Evolutionary conservation across 2,113 vertebrate genomes (phyloP).

Genomic region (Sterna hirundo): DNA sequence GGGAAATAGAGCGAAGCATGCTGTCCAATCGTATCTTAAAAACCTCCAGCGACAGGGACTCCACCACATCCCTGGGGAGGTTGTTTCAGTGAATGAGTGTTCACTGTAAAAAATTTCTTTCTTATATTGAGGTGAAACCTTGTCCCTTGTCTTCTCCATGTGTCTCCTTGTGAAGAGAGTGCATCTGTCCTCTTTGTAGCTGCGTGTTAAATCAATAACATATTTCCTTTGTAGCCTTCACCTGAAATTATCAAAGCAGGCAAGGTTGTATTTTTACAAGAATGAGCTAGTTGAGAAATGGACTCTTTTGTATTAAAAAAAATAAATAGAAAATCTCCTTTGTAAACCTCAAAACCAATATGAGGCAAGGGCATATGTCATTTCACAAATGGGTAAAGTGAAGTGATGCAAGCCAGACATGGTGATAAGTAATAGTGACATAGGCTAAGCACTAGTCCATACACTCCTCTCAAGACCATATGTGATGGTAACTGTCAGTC

Average conservation of each 20-base stretch:
- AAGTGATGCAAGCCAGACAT: neutral
- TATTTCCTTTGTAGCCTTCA: neutral
- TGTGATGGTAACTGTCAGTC: neutral
- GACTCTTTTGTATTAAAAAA: neutral
- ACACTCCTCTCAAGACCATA: neutral
- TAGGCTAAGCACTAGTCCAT: neutral
- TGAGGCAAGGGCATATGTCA: neutral
- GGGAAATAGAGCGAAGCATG: too few species aligned
- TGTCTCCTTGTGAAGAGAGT: too few species aligned
- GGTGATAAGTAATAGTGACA: neutral
- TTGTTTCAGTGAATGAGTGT: too few species aligned
- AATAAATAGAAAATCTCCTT: neutral
- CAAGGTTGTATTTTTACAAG: neutral
- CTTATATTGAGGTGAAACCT: too few species aligned
- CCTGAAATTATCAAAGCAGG: neutral
- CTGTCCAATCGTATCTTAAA: too few species aligned
- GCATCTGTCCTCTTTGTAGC: too few species aligned
- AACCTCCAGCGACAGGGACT: too few species aligned
- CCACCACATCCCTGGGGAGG: too few species aligned
- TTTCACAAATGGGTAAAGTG: neutral
- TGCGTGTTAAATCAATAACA: neutral
- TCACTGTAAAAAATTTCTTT: too few species aligned
- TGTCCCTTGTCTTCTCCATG: too few species aligned
- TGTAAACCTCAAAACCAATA: neutral
- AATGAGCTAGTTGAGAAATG: neutral